A percentile compares a stretch with the other conserved stretches of the same genome.
These are phyloP conservation scores for Tetragonula clypearis DNA, from an alignment of 1,140 invertebrate genomes.

Conservation along the genomic window DNA sequence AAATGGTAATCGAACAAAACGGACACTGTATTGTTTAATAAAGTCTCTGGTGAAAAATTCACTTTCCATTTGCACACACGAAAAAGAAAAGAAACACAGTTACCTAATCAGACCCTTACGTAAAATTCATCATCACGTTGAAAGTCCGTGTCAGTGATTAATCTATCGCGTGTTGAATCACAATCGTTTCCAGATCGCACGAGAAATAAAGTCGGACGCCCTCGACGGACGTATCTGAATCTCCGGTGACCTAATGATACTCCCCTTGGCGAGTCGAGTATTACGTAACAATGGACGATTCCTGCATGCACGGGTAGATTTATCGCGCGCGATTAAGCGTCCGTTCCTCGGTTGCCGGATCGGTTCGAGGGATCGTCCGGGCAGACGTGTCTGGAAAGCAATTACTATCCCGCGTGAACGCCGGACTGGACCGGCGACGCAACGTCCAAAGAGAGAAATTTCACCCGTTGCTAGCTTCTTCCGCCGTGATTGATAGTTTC, in stretches of 20 bases:
- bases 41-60: no score
- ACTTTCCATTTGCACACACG: no score
- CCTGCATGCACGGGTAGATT: slow-evolving; percentile 23
- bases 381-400: slow-evolving; percentile 48
- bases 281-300: slow-evolving; percentile 33
- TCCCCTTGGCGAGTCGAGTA: background rate
- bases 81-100: no score
- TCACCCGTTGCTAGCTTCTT: slow-evolving; percentile 42
- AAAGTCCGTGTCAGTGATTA: background rate
- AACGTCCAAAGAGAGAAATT: slow-evolving; percentile 3
- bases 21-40: no score
- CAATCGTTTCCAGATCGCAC: background rate
- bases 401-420: slow-evolving; percentile 49
- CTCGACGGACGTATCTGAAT: slow-evolving; percentile 8
- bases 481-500: slow-evolving; percentile 45
- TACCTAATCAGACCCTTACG: no score
- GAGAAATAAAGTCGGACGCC: slow-evolving; percentile 4
- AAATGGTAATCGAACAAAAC: no score
- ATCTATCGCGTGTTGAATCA: background rate
- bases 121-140: background rate
- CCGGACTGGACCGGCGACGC: slow-evolving; percentile 21
- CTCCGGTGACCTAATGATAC: background rate
- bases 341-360: slow-evolving; percentile 3
- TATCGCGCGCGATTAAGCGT: slow-evolving; percentile 39
- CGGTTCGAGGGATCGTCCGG: slow-evolving; percentile 33